Percentiles rank a stretch among this genome's conserved stretches.
phyloP scores from a whole-genome alignment of 2,888 invertebrate species.

The Cheilosia pagana region DNA sequence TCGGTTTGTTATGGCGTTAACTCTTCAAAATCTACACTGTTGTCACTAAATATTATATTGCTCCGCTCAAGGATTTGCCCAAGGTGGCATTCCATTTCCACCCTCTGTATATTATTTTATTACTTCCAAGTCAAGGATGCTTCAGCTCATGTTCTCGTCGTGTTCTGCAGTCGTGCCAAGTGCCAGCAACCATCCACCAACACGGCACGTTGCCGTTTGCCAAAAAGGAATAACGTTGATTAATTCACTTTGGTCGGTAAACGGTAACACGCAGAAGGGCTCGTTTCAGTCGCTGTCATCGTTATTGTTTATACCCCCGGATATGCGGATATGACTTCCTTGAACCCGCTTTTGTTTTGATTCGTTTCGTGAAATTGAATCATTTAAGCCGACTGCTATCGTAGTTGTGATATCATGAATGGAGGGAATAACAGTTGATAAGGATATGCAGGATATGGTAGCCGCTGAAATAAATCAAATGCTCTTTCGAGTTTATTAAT shows the following conservation, averaged over 20 bases:
- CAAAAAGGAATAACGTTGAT: slow-evolving; percentile 37
- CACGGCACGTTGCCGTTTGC: slow-evolving; percentile 10
- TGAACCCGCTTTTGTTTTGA: slow-evolving; percentile 1
- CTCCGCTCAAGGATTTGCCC: slow-evolving; percentile 3
- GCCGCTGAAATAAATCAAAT: slow-evolving; percentile 37
- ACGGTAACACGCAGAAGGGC: slow-evolving; percentile 40
- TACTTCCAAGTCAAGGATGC: slow-evolving; percentile 13
- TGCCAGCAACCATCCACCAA: not conserved
- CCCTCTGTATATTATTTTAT: slow-evolving; percentile 16
- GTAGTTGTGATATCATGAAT: slow-evolving; percentile 1
- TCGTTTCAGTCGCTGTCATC: slow-evolving; percentile 17
- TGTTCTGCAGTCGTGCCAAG: slow-evolving; percentile 5
- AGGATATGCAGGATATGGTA: not conserved
- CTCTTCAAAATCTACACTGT: slow-evolving; percentile 47
- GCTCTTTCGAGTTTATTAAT: slow-evolving; percentile 36
- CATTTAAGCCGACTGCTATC: slow-evolving; percentile 24
- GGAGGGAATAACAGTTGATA: not conserved
- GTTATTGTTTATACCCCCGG: not conserved
- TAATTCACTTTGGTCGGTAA: slow-evolving; percentile 29
- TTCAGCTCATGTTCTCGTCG: not conserved
- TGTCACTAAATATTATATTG: slow-evolving; percentile 56
- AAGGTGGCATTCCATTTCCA: not conserved
- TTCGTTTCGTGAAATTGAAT: slow-evolving; percentile 24
- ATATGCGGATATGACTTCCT: not conserved
- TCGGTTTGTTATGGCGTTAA: slow-evolving; percentile 19